Conservation (phyloP, 35 echinoderm and acorn worm genomes). For the Heliocidaris tuberculata region DNA sequence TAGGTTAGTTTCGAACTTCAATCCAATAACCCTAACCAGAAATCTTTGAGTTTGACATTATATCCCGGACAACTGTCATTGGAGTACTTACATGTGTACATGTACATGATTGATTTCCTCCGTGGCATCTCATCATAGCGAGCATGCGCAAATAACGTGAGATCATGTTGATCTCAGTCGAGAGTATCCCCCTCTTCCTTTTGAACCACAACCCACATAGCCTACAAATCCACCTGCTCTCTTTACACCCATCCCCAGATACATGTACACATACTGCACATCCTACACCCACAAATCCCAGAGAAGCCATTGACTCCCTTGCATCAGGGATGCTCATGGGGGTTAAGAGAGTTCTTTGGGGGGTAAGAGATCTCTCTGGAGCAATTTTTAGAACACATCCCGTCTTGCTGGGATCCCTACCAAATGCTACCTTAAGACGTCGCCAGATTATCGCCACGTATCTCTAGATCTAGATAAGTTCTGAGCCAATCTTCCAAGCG, state of each 20-base stretch:
- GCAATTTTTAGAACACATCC: slow-evolving; percentile 5
- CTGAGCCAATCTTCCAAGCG: not conserved
- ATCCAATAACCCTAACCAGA: no score
- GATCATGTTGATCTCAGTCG: not conserved
- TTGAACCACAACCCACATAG: not conserved
- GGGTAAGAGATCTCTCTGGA: not conserved
- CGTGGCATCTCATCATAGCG: no score
- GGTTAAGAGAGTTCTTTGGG: not conserved
- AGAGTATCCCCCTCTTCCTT: not conserved
- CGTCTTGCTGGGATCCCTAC: not conserved
- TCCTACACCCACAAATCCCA: not conserved
- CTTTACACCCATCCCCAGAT: no score
- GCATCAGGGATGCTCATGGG: not conserved
- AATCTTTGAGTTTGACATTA: no score
- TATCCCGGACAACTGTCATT: no score
- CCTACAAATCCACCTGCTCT: not conserved
- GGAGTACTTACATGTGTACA: no score
- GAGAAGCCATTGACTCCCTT: not conserved
- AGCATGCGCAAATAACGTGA: no score
- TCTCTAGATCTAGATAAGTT: slow-evolving; percentile 12
- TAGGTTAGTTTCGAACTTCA: no score
- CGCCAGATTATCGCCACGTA: not conserved
- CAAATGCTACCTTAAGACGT: slow-evolving; percentile 2
- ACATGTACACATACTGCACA: not conserved
- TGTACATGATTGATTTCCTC: no score